Conservation (phyloP, 1,140 invertebrate species). For the Drosophila murphyi region DNA sequence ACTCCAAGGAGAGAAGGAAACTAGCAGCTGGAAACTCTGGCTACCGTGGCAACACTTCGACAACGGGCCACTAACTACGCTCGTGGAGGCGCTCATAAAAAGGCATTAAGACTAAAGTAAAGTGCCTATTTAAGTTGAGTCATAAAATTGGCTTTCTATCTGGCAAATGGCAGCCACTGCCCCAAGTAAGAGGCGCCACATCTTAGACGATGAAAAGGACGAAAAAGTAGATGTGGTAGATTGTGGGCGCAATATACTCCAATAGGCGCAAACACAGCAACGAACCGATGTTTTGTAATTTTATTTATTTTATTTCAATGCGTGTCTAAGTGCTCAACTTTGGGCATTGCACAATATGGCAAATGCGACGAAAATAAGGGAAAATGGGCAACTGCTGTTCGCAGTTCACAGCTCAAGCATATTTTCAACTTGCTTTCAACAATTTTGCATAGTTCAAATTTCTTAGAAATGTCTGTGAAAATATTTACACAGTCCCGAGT, state of each 20-base stretch:
- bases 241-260: background rate
- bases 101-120: constrained; percentile 80
- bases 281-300: constrained; percentile 56
- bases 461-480: constrained; percentile 1
- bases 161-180: constrained; percentile 43
- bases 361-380: constrained; percentile 18
- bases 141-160: constrained; percentile 83
- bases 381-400: constrained; percentile 13
- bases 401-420: background rate
- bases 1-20: background rate
- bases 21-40: constrained; percentile 28
- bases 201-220: background rate
- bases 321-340: constrained; percentile 74
- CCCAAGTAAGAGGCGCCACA: constrained; percentile 15
- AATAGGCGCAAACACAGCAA: background rate
- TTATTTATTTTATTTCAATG: constrained; percentile 82
- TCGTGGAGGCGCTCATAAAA: constrained; percentile 62
- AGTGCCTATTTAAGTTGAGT: constrained; percentile 83
- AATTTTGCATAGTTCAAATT: constrained; percentile 41
- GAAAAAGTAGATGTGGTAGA: constrained; percentile 10
- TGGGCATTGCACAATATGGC: constrained; percentile 56
- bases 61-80: constrained; percentile 38
- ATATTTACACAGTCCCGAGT: constrained; percentile 13
- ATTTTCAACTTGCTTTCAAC: background rate
- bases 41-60: constrained; percentile 7